Conservation (phyloP, 2,113 vertebrate genomes). For the Ochotona curzoniae region DNA sequence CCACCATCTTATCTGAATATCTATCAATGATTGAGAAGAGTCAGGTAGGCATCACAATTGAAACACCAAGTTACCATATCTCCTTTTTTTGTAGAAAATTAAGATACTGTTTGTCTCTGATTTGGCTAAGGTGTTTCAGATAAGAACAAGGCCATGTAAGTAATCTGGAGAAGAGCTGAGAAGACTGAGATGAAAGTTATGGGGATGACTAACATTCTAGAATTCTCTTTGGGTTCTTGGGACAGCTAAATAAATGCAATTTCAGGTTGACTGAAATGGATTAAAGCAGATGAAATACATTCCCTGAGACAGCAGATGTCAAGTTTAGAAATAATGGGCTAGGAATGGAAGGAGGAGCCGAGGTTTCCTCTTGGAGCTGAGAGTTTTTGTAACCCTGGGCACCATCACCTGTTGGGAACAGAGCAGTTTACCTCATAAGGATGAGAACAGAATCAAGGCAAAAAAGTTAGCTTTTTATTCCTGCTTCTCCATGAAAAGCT, state of each 20-base stretch:
- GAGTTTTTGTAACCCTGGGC: background rate
- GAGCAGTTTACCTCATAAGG: slow-evolving; percentile 12
- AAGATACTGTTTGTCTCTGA: slow-evolving; percentile 27
- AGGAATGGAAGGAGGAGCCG: background rate
- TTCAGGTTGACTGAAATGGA: slow-evolving; percentile 42
- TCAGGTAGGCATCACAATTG: background rate
- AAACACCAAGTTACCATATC: slow-evolving; percentile 23
- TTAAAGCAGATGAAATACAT: slow-evolving; percentile 11
- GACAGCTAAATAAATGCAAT: slow-evolving; percentile 55
- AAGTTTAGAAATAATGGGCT: slow-evolving; percentile 38
- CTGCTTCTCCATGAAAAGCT: slow-evolving; percentile 42
- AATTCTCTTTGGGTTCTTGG: background rate
- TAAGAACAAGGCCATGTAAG: slow-evolving; percentile 39
- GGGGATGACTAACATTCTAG: slow-evolving; percentile 43
- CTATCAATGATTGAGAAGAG: slow-evolving; percentile 47
- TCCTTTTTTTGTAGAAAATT: slow-evolving; percentile 39
- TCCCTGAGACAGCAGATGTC: slow-evolving; percentile 32
- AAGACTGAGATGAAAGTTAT: slow-evolving; percentile 50
- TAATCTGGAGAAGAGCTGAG: slow-evolving; percentile 35
- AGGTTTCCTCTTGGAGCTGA: slow-evolving; percentile 8
- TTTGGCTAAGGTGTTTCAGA: slow-evolving; percentile 32
- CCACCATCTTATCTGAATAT: background rate
- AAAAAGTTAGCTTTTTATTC: background rate
- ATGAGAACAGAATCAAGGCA: slow-evolving; percentile 35
- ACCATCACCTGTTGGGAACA: background rate